Evolutionary conservation across 2,888 invertebrate species (phyloP).

Genomic region (Phortica magna): DNA sequence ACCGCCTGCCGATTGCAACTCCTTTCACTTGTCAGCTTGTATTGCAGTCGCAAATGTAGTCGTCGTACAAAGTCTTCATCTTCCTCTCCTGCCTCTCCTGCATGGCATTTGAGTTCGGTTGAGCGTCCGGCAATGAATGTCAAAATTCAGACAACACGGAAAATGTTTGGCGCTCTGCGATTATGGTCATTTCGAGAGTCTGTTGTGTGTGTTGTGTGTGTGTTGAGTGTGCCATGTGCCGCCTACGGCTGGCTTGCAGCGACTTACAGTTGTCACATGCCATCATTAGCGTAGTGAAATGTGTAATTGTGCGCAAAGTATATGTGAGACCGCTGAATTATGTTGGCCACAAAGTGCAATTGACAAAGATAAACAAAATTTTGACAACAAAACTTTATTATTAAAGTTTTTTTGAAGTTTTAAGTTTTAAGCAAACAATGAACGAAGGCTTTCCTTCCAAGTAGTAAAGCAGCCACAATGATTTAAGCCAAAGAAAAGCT

Average conservation of each 20-base stretch:
- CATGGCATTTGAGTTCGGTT: constrained; percentile 35
- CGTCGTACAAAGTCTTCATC: not conserved
- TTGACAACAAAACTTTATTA: constrained; percentile 1
- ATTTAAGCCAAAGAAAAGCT: not conserved
- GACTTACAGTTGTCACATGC: constrained; percentile 68
- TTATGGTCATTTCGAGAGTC: constrained; percentile 14
- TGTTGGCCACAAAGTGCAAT: constrained; percentile 9
- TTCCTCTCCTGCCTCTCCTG: not conserved
- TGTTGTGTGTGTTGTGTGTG: not conserved
- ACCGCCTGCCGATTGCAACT: constrained; percentile 18
- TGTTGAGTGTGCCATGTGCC: not conserved
- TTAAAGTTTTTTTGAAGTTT: constrained; percentile 5
- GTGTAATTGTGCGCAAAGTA: constrained; percentile 60
- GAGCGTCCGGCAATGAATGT: constrained; percentile 34
- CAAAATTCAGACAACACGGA: constrained; percentile 34
- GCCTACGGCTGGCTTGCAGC: constrained; percentile 25
- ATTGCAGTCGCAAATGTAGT: constrained; percentile 13
- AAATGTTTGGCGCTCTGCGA: constrained; percentile 21
- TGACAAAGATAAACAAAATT: constrained; percentile 28
- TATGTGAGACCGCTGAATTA: not conserved
- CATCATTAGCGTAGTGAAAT: constrained; percentile 73
- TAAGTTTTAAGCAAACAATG: not conserved
- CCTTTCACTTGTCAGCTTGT: constrained; percentile 28
- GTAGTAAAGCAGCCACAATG: no score
- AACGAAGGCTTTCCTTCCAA: no score